Percentiles rank a stretch among this genome's conserved stretches.
Evolutionary conservation across 2,113 vertebrate species (phyloP).

Genomic region (Protomyctophum bolini): DNA sequence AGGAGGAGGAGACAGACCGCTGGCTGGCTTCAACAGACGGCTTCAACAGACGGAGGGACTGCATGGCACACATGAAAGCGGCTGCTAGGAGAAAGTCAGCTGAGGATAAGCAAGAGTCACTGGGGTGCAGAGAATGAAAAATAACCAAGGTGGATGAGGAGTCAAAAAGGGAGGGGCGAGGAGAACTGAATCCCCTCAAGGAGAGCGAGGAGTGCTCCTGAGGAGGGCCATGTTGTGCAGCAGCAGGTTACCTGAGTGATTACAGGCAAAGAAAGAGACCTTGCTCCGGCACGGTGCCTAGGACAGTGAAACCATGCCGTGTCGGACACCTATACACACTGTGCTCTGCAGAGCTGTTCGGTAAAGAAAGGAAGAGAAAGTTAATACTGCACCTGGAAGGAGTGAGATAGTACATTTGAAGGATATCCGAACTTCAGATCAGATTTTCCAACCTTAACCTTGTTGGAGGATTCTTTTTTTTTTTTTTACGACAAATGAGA

Average conservation of each 20-base stretch:
- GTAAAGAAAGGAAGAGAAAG: constrained; percentile 17
- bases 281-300: constrained; percentile 4
- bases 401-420: constrained; percentile 17
- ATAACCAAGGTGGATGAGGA: constrained; percentile 26
- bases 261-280: constrained; percentile 20
- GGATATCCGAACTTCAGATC: background rate
- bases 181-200: constrained; percentile 38
- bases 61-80: background rate
- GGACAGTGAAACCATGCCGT: background rate
- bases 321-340: background rate
- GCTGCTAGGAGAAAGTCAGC: background rate
- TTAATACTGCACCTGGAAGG: constrained; percentile 4
- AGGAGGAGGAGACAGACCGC: background rate
- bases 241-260: background rate
- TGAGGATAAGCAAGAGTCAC: background rate
- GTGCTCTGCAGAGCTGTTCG: constrained; percentile 8
- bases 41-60: constrained; percentile 16
- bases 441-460: background rate
- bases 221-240: background rate
- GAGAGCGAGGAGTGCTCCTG: constrained; percentile 3
- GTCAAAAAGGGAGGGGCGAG: constrained; percentile 39
- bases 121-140: constrained; percentile 8
- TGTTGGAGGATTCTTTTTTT: background rate
- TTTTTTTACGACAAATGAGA: background rate
- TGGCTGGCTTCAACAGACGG: background rate